Evolutionary conservation across 2,888 invertebrate species (phyloP).

Genomic region (Acrobasis consociella): DNA sequence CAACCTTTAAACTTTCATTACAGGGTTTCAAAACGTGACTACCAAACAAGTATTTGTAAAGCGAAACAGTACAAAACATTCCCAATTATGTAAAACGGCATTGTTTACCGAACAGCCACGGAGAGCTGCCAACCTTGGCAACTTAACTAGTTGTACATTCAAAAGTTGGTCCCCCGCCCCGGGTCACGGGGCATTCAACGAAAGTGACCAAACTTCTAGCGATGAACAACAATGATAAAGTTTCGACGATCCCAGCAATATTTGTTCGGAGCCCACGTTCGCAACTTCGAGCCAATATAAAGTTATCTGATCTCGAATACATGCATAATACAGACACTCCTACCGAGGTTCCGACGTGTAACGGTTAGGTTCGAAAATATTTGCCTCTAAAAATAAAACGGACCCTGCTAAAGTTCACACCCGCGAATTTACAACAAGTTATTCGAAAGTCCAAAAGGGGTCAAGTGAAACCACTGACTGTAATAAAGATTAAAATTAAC

Average conservation of each 20-base stretch:
- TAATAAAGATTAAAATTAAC: background rate
- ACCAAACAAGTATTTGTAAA: slow-evolving; percentile 37
- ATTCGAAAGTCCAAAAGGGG: background rate
- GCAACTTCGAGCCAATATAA: slow-evolving; percentile 57
- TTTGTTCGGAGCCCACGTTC: slow-evolving; percentile 52
- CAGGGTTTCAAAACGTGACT: slow-evolving; percentile 47
- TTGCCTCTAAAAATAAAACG: slow-evolving; percentile 1
- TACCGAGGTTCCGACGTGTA: background rate
- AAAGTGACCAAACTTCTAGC: slow-evolving; percentile 64
- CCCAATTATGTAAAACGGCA: slow-evolving; percentile 52
- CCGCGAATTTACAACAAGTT: background rate
- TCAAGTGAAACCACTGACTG: background rate
- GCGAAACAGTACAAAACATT: slow-evolving; percentile 46
- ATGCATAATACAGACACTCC: slow-evolving; percentile 28
- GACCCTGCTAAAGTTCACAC: background rate
- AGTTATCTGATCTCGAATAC: slow-evolving; percentile 47
- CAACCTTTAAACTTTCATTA: slow-evolving; percentile 32
- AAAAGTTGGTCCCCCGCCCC: slow-evolving; percentile 53
- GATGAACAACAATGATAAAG: slow-evolving; percentile 64
- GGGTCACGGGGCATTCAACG: slow-evolving; percentile 54
- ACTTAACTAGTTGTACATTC: slow-evolving; percentile 61
- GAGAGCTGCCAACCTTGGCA: slow-evolving; percentile 60
- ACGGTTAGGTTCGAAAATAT: background rate
- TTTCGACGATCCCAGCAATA: slow-evolving; percentile 60
- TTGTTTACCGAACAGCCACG: slow-evolving; percentile 49